Percentiles rank a stretch among this genome's conserved stretches.
Evolutionary conservation across 2,888 invertebrate species (phyloP).

Genomic region (Sarcophaga rosellei): DNA sequence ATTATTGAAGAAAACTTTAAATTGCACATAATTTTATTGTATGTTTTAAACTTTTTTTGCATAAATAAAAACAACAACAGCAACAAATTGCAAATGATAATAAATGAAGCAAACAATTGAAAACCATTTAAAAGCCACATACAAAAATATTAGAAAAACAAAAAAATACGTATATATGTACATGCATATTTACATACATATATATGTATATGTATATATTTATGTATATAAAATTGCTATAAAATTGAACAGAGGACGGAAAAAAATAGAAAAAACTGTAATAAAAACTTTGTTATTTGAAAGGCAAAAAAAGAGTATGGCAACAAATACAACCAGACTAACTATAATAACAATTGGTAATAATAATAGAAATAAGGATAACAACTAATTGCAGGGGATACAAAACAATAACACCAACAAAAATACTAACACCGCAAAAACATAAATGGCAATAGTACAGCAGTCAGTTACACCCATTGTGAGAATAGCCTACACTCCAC

Average conservation of each 20-base stretch:
- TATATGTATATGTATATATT: not conserved
- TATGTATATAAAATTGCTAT: not conserved
- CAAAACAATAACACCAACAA: conserved; percentile 10
- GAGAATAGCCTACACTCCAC: no score
- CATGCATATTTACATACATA: no score
- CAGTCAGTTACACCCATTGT: no score
- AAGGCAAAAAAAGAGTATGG: conserved; percentile 4
- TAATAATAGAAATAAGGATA: conserved; percentile 4
- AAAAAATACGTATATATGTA: not conserved
- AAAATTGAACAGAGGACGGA: conserved; percentile 22
- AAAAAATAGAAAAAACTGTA: not conserved
- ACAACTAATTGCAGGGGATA: not conserved
- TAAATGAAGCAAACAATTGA: conserved; percentile 40
- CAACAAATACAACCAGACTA: conserved; percentile 15
- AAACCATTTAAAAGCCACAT: conserved; percentile 53
- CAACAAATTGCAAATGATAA: not conserved
- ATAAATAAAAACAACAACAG: not conserved
- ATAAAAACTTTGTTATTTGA: conserved; percentile 49
- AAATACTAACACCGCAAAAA: not conserved
- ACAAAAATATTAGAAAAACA: not conserved
- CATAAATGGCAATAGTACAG: no score
- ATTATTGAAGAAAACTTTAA: conserved; percentile 43
- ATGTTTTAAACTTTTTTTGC: conserved; percentile 13
- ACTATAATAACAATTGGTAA: conserved; percentile 1
- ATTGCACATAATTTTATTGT: conserved; percentile 43